Evolutionary conservation across 2,888 invertebrate species (phyloP).

Genomic region (Amorpha juglandis): DNA sequence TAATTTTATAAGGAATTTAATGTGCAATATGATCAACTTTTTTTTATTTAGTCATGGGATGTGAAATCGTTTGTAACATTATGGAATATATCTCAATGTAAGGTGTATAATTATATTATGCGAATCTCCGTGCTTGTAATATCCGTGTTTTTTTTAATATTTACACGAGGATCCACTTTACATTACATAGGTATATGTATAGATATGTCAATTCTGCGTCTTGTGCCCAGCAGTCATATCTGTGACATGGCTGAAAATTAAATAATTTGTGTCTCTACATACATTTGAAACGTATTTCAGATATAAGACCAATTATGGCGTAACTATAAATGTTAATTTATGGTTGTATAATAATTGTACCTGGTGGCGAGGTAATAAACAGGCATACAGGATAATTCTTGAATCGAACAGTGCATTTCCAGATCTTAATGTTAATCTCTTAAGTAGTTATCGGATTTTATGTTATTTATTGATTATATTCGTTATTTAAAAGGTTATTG

Average conservation of each 20-base stretch:
- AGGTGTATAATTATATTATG: too few species aligned
- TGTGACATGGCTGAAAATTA: too few species aligned
- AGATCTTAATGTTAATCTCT: constrained; percentile 46
- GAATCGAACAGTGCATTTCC: constrained; percentile 47
- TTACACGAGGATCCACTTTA: neutral
- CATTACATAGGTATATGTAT: neutral
- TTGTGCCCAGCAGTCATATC: neutral
- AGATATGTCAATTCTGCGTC: neutral
- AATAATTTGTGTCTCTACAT: too few species aligned
- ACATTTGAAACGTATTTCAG: neutral
- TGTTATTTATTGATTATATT: constrained; percentile 25
- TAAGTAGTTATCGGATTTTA: constrained; percentile 44
- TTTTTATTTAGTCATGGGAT: too few species aligned
- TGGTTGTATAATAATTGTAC: neutral
- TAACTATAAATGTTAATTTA: neutral
- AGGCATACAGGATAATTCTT: neutral
- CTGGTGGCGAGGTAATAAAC: neutral
- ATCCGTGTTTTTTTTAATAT: neutral
- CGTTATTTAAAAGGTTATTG: constrained; percentile 15
- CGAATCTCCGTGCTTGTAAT: too few species aligned
- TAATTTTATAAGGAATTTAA: neutral
- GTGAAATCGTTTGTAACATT: neutral
- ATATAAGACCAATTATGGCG: neutral
- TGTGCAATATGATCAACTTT: neutral
- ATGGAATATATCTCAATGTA: neutral